Base-by-base conservation (phyloP, 2,888 invertebrate species). In the Leucoma salicis region DNA sequence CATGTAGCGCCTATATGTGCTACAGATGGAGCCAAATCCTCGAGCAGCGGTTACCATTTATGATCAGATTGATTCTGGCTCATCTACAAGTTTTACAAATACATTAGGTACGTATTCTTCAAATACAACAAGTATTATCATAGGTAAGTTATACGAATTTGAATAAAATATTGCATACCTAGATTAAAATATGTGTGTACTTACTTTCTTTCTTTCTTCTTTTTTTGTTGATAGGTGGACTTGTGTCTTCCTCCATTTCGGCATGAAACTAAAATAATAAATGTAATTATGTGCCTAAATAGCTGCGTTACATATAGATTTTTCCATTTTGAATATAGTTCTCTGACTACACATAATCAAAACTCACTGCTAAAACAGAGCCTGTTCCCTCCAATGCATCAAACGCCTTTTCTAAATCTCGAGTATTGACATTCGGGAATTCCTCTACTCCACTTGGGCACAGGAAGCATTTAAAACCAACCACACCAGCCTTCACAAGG, bases 401-500 rank as follows among this genome's bases (percentile, higher is more conserved):
- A 31, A 94, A 84, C 1, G 93, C 92, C 32, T 82, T 78, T 48
- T 91, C 86, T 21, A 94, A 81, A 46, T 94, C 91, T 10, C 83
- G 61, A 39, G 82, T 76, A 10, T 75, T 83, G 0, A 94, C 92
- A 46, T 92, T 88, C 0, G 92, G 91, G 65, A 95, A 95, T 69
- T 94, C 94, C 0, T 93, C 92, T 0, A 93, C 90, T 1, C 94
- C 93, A 46, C 93, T 92, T 0, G 93, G 92, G 56, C 92, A 92
- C 2, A 95, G 78, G 47, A 94, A 94, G 67, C 94, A 94, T 78
- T 95, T 94, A 57, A 95, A 93, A 1, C 95, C 95, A 18, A 94
- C 92, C 0, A 94, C 94, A 1, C 95, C 95, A 37, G 91, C 92
- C 6, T 89, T 75, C 0, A 94, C 84, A 46, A 95, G 76, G 6